Evolutionary conservation across 2,113 vertebrate genomes (phyloP).

Genomic region (Mellivora capensis): DNA sequence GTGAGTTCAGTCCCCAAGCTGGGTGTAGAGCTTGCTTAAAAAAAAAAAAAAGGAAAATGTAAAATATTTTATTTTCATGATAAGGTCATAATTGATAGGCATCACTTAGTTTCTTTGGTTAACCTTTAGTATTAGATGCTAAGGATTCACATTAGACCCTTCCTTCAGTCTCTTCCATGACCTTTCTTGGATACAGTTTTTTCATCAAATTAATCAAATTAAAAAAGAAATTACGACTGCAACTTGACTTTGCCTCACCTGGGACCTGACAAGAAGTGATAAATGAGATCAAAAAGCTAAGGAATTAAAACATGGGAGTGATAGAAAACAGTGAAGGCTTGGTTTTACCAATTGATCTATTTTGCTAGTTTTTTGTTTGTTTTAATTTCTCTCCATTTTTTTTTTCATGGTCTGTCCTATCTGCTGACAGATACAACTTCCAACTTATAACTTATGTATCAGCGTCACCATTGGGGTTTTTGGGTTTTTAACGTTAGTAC

Average conservation of each 20-base stretch:
- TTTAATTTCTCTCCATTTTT: not conserved
- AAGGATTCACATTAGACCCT: not conserved
- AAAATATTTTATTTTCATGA: not conserved
- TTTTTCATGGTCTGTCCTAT: not conserved
- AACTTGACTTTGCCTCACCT: slow-evolving; percentile 39
- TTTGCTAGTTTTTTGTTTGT: not conserved
- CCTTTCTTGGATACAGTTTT: slow-evolving; percentile 36
- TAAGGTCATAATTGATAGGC: not conserved
- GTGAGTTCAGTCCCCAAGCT: not conserved
- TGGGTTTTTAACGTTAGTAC: slow-evolving; percentile 11
- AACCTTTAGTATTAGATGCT: not conserved
- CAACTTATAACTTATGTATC: not conserved
- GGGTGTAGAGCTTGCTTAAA: not conserved
- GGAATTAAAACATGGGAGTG: slow-evolving; percentile 1
- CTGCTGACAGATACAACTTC: not conserved
- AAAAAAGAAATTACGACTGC: slow-evolving; percentile 36
- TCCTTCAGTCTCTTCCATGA: not conserved
- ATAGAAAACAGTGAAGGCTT: not conserved
- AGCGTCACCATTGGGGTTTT: not conserved
- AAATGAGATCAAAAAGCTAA: slow-evolving; percentile 33
- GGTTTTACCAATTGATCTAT: not conserved
- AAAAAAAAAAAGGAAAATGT: not conserved
- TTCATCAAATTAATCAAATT: slow-evolving; percentile 51
- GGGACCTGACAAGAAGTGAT: slow-evolving; percentile 51
- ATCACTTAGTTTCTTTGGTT: not conserved